phyloP scores from a whole-genome alignment of 2,797 vertebrate species.

The Phrynocephalus vlangalii region DNA sequence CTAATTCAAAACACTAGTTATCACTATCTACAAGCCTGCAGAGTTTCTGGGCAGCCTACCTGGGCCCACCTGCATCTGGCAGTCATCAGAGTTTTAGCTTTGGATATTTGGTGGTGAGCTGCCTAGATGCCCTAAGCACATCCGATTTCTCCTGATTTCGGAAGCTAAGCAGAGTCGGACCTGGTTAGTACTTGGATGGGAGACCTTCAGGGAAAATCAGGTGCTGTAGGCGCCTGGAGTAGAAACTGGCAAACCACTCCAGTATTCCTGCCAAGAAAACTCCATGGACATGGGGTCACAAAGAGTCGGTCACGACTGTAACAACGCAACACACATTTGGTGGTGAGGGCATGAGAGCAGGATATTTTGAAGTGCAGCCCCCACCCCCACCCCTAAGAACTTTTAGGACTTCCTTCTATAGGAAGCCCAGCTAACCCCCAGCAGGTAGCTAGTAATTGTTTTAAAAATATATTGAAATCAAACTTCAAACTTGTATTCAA shows the following conservation, averaged over 20 bases:
- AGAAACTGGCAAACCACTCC: too few relatives aligned
- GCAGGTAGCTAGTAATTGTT: not conserved
- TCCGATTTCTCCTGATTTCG: too few relatives aligned
- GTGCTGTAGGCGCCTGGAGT: too few relatives aligned
- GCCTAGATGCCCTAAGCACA: too few relatives aligned
- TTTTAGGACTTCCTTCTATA: not conserved
- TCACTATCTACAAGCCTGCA: not conserved
- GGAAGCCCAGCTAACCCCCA: not conserved
- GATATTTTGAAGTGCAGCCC: not conserved
- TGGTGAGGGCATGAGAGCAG: too few relatives aligned
- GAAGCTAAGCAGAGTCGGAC: too few relatives aligned
- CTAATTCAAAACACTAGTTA: not conserved
- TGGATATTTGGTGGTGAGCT: too few relatives aligned
- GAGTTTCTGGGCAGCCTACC: not conserved
- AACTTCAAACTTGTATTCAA: not conserved
- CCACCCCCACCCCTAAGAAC: not conserved
- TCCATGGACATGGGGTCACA: too few relatives aligned
- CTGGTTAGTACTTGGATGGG: too few relatives aligned
- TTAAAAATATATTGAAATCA: not conserved
- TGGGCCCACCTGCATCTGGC: not conserved
- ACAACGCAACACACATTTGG: not conserved
- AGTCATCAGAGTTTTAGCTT: not conserved
- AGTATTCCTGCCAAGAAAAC: too few relatives aligned
- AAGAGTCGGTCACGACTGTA: too few relatives aligned
- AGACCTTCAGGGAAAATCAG: too few relatives aligned